Conservation (phyloP, 2,113 vertebrate genomes). For the Raja brachyura region DNA sequence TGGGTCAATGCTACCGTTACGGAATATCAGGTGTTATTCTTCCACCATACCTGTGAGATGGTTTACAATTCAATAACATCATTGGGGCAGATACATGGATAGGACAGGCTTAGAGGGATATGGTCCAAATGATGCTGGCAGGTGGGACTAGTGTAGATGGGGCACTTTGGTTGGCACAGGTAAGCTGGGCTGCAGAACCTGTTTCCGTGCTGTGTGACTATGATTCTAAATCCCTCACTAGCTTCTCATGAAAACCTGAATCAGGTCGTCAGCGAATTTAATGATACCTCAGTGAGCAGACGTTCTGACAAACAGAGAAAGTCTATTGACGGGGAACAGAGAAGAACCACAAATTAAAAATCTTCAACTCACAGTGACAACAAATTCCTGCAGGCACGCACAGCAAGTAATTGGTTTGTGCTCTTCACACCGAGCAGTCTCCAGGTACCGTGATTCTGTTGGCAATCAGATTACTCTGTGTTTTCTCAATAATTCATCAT, state of each 20-base stretch:
- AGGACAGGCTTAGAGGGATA: too few relatives aligned
- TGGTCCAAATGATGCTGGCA: too few relatives aligned
- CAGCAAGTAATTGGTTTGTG: background rate
- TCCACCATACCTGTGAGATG: background rate
- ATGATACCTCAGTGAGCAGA: background rate
- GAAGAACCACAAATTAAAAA: background rate
- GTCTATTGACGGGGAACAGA: background rate
- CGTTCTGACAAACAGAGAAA: background rate
- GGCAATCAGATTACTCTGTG: background rate
- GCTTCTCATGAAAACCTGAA: background rate
- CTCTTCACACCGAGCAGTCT: background rate
- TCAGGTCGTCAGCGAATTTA: background rate
- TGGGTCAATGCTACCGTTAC: too few relatives aligned
- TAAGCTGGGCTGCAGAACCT: too few relatives aligned
- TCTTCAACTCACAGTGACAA: background rate
- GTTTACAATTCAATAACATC: background rate
- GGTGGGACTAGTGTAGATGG: too few relatives aligned
- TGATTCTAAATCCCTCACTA: too few relatives aligned
- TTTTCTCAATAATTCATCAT: background rate
- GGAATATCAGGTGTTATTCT: too few relatives aligned
- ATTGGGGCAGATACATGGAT: background rate
- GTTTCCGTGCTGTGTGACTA: too few relatives aligned
- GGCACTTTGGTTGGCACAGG: too few relatives aligned
- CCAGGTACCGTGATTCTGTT: background rate
- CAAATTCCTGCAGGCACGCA: background rate